Evolutionary conservation across 2,113 vertebrate species (phyloP), one percentile per base, ranked within the genome.

Genomic region (Mesitornis unicolor): DNA sequence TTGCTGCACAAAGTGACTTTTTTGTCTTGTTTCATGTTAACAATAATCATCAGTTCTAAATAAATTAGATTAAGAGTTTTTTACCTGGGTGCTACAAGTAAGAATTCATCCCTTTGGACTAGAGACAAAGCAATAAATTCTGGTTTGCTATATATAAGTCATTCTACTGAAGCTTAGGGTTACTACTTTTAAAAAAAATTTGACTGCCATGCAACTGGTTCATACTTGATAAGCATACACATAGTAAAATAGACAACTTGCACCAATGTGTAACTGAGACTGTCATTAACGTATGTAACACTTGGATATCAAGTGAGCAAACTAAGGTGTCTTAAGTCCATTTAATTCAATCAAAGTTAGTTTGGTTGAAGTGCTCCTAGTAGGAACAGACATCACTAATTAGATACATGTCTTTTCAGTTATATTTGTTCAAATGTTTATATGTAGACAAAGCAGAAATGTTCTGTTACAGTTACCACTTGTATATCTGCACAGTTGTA

Each of bases 191-290:
- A 36, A 47, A 78, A n/a, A 51, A 64, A 51, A 21, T 59, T 36
- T 68, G 53, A 24, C 16, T 38, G 29, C 6, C 8, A 17, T 12
- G 17, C 2, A 1, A 38, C 20, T 64, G 47, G 14, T 59, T 77
- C 3, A 0, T 22, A 5, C 42, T 29, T 36, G 22, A 2, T 74
- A 50, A 42, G 17, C 7, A 2, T 19, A 5, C 28, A 21, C 9
- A 2, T 38, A 84, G 31, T 51, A 51, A 61, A 81, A 54, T 25
- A 60, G 45, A 33, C 16, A 17, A 0, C 63, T 84, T 63, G 63
- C 24, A 51, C 11, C 2, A 1, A 26, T 63, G 45, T 4, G 0
- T 78, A 47, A 29, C 29, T 5, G 17, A 57, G 50, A 33, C 57
- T 47, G 28, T 60, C 7, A 4, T 82, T 91, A 56, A 35, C 21